These are phyloP conservation scores for Pyrrhia umbra DNA, from an alignment of 2,888 invertebrate genomes.

Conservation along the genomic window DNA sequence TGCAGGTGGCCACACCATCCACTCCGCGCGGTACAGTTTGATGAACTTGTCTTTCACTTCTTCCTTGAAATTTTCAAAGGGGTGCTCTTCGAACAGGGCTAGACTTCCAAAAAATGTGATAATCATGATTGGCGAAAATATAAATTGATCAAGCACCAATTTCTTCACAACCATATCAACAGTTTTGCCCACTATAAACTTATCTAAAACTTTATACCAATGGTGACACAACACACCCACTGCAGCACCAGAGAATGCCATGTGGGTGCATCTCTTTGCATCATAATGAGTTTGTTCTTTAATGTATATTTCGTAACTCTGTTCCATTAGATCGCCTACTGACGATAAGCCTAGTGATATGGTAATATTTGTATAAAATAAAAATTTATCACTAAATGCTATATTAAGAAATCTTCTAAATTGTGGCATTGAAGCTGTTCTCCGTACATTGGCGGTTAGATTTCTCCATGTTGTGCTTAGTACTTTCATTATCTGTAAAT, in stretches of 20 bases:
- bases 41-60: slow-evolving; percentile 94
- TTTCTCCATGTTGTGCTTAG: slow-evolving; percentile 78
- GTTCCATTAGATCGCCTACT: slow-evolving; percentile 95
- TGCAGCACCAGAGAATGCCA: slow-evolving; percentile 95
- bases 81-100: slow-evolving; percentile 93
- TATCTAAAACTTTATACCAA: slow-evolving; percentile 96
- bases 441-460: slow-evolving; percentile 72
- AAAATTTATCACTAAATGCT: slow-evolving; percentile 92
- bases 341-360: slow-evolving; percentile 95
- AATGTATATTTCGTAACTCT: slow-evolving; percentile 93
- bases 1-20: slow-evolving; percentile 98
- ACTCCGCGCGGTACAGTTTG: slow-evolving; percentile 96
- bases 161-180: slow-evolving; percentile 93
- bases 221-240: slow-evolving; percentile 96
- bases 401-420: slow-evolving; percentile 74
- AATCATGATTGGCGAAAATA: slow-evolving; percentile 96
- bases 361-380: slow-evolving; percentile 95
- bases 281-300: slow-evolving; percentile 91
- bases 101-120: slow-evolving; percentile 95
- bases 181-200: slow-evolving; percentile 93
- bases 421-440: slow-evolving; percentile 64
- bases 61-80: slow-evolving; percentile 91
- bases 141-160: slow-evolving; percentile 95
- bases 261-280: slow-evolving; percentile 92
- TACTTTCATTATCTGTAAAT: slow-evolving; percentile 73